A percentile compares a stretch with the other conserved stretches of the same genome.
Conservation (phyloP, 1,140 invertebrate genomes). For the Helicoverpa zea region DNA sequence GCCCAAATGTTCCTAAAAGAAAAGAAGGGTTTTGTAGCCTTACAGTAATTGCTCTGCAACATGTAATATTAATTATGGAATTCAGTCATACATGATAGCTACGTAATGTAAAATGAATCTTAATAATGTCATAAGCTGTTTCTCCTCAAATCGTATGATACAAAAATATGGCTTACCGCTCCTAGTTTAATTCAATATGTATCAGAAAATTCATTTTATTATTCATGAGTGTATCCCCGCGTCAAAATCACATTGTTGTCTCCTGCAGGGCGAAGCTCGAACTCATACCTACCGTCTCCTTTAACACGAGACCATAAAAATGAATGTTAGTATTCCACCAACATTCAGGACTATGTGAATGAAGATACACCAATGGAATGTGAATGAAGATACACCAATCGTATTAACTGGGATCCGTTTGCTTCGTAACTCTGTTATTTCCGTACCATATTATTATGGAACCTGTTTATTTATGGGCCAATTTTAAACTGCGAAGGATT, state of each 20-base stretch:
- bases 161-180: background rate
- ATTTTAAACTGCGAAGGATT: background rate
- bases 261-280: conserved; percentile 10
- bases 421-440: conserved; percentile 26
- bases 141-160: background rate
- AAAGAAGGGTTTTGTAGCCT: background rate
- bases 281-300: conserved; percentile 4
- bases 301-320: conserved; percentile 32
- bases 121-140: background rate
- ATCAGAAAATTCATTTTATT: conserved; percentile 53
- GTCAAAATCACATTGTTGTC: conserved; percentile 55
- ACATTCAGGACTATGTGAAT: conserved; percentile 34
- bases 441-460: background rate
- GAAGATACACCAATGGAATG: conserved; percentile 15
- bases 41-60: conserved; percentile 1
- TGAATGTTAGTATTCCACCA: conserved; percentile 35
- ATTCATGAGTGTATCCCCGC: conserved; percentile 54
- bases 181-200: conserved; percentile 43
- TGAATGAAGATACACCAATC: conserved; percentile 25
- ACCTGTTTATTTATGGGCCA: conserved; percentile 7
- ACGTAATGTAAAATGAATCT: background rate
- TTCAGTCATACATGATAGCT: background rate
- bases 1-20: background rate
- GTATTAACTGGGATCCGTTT: conserved; percentile 34
- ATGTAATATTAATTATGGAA: conserved; percentile 4